Conservation (phyloP, 2,888 invertebrate species). For the Athrips mouffetella region DNA sequence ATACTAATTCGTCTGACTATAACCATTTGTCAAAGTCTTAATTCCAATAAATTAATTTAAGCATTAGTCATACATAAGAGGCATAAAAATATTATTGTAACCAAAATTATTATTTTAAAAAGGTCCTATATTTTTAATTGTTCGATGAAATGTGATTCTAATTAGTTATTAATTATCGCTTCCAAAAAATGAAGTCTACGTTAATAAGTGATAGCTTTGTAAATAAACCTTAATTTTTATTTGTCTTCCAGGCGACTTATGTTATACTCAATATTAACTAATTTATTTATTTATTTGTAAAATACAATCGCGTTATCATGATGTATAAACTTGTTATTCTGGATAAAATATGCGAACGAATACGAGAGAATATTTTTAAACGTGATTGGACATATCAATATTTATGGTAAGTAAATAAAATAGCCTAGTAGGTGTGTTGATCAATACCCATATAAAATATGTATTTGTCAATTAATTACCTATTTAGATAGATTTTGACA, state of each 20-base stretch:
- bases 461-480: constrained; percentile 39
- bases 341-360: constrained; percentile 14
- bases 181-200: background rate
- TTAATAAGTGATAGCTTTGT: background rate
- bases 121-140: too few relatives aligned
- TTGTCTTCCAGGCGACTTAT: background rate
- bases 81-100: too few relatives aligned
- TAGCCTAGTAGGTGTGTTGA: constrained; percentile 19
- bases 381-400: constrained; percentile 59
- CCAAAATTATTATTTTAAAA: too few relatives aligned
- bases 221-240: background rate
- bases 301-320: constrained; percentile 1
- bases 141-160: background rate
- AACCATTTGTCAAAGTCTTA: too few relatives aligned
- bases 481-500: constrained; percentile 27
- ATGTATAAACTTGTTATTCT: background rate
- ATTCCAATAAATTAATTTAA: too few relatives aligned
- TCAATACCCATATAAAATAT: constrained; percentile 24
- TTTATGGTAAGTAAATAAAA: constrained; percentile 31
- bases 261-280: background rate
- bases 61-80: too few relatives aligned
- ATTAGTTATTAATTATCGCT: background rate
- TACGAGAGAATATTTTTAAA: constrained; percentile 38
- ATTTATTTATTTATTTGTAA: constrained; percentile 8
- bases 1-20: too few relatives aligned